Conservation (phyloP, 2,888 invertebrate species). For the Hesperia comma region DNA sequence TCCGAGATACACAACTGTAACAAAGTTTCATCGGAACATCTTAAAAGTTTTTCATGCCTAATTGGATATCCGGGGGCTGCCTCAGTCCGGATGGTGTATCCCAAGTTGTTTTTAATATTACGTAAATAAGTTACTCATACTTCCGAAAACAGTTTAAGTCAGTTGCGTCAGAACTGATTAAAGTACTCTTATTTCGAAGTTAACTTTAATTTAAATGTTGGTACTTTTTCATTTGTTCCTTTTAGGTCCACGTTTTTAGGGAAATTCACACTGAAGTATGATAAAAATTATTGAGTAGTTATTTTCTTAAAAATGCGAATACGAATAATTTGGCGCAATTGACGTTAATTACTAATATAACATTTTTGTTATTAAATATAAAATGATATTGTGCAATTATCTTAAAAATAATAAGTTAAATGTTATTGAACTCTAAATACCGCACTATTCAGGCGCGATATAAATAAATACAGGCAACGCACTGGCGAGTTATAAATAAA, state of each 20-base stretch:
- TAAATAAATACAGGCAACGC: too few species aligned
- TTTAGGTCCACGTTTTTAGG: too few species aligned
- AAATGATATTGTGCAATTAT: too few species aligned
- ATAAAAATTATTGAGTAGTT: too few species aligned
- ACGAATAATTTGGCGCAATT: too few species aligned
- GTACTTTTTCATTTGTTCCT: too few species aligned
- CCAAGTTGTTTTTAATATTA: not conserved
- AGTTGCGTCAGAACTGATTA: not conserved
- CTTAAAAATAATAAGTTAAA: too few species aligned
- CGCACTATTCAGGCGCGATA: not conserved
- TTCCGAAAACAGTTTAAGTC: constrained; percentile 3
- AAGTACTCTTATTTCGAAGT: not conserved
- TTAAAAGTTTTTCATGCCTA: not conserved
- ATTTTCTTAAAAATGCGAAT: too few species aligned
- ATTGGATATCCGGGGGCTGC: constrained; percentile 7
- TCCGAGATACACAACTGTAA: not conserved
- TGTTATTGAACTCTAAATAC: too few species aligned
- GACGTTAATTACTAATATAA: too few species aligned
- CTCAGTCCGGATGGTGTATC: not conserved
- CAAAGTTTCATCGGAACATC: constrained; percentile 1
- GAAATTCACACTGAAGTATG: too few species aligned
- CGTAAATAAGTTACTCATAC: constrained; percentile 4
- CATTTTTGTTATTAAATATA: too few species aligned
- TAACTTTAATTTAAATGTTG: not conserved
- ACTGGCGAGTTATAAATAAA: constrained; percentile 6